Percentiles rank a stretch among this genome's conserved stretches.
Conservation (phyloP, 2,797 vertebrate genomes). For the Lates japonicus region DNA sequence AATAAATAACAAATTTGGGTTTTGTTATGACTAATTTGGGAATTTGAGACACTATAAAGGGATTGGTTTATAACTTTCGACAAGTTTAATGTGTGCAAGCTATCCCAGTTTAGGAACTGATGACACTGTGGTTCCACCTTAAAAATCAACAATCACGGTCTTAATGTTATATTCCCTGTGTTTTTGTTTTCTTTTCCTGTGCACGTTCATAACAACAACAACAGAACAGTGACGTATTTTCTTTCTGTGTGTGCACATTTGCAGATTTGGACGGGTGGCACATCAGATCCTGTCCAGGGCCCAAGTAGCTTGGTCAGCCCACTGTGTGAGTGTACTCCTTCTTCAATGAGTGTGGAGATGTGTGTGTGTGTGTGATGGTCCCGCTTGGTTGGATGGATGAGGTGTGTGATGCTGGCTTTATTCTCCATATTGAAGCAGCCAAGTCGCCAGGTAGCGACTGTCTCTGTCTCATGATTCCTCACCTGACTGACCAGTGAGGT, state of each 20-base stretch:
- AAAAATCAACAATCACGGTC: not conserved
- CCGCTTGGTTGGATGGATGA: slow-evolving; percentile 67
- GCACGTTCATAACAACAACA: not conserved
- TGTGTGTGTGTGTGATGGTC: slow-evolving; percentile 41
- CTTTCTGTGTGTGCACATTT: not conserved
- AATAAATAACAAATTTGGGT: not conserved
- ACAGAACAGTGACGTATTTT: not conserved
- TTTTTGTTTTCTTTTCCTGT: not conserved
- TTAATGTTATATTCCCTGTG: not conserved
- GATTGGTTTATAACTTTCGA: too few species aligned
- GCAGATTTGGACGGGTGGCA: not conserved
- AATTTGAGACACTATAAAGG: too few species aligned
- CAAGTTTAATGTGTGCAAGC: too few species aligned
- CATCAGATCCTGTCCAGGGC: not conserved
- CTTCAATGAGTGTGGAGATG: not conserved
- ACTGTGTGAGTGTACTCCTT: not conserved
- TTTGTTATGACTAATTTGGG: not conserved
- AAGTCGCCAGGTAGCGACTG: slow-evolving; percentile 35
- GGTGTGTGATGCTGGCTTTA: slow-evolving; percentile 66
- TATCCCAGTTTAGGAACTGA: not conserved
- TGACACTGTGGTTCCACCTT: too few species aligned
- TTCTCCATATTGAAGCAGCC: slow-evolving; percentile 61
- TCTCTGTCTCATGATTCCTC: slow-evolving; percentile 60
- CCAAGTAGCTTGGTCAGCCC: not conserved
- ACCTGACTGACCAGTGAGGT: slow-evolving; percentile 40